Conservation (phyloP, 37 sponge, comb jelly and placozoan species). For the Chondrilla cf. caribensis region DNA sequence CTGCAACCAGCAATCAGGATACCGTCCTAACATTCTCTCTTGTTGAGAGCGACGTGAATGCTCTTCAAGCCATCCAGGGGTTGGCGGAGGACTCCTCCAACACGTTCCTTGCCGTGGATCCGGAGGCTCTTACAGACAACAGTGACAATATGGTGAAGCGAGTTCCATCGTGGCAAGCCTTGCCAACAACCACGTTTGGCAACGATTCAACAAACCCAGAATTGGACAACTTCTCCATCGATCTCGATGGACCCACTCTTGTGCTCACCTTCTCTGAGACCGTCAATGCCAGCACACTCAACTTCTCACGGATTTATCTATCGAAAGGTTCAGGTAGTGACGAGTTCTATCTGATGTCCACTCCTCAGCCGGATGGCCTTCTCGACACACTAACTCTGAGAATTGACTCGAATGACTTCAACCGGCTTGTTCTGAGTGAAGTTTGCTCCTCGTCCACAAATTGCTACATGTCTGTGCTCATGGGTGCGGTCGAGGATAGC, state of each 20-base stretch:
- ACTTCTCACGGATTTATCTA: slow-evolving; percentile 38
- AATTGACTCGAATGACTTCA: slow-evolving; percentile 50
- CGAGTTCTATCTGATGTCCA: slow-evolving; percentile 15
- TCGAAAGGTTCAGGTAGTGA: background rate
- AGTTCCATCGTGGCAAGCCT: slow-evolving; percentile 60
- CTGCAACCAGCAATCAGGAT: slow-evolving; percentile 31
- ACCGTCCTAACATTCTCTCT: slow-evolving; percentile 62
- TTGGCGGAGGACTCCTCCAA: slow-evolving; percentile 48
- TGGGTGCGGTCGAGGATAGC: slow-evolving; percentile 55
- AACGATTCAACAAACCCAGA: slow-evolving; percentile 57
- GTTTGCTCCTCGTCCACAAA: slow-evolving; percentile 34
- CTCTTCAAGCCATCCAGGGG: slow-evolving; percentile 45
- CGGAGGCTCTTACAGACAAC: slow-evolving; percentile 74
- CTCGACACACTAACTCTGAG: slow-evolving; percentile 32
- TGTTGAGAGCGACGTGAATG: slow-evolving; percentile 39
- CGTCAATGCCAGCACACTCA: slow-evolving; percentile 66
- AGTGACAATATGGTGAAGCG: slow-evolving; percentile 82
- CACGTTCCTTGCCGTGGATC: slow-evolving; percentile 74
- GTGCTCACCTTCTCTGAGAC: slow-evolving; percentile 70
- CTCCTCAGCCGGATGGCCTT: slow-evolving; percentile 31
- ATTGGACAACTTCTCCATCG: slow-evolving; percentile 52
- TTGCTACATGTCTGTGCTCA: slow-evolving; percentile 45
- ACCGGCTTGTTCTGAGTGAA: slow-evolving; percentile 12
- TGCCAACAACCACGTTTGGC: slow-evolving; percentile 38
- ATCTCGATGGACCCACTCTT: slow-evolving; percentile 55